Conservation (phyloP, 2,113 vertebrate genomes). For the Pedetes capensis region DNA sequence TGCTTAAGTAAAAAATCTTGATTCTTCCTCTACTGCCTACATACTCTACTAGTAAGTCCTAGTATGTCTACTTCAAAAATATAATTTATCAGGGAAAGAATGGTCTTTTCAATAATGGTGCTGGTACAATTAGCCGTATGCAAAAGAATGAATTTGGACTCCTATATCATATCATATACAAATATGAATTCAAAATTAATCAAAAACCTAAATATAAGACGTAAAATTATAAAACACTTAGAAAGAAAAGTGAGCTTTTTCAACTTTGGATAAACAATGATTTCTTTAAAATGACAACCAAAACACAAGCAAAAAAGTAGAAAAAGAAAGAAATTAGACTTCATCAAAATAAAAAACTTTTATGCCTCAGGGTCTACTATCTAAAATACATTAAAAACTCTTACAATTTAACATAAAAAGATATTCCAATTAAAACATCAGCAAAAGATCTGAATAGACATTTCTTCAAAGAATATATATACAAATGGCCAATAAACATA, state of each 20-base stretch:
- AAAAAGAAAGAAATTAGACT: not conserved
- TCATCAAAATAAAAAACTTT: conserved; percentile 7
- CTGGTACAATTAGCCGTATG: not conserved
- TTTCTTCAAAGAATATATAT: conserved; percentile 29
- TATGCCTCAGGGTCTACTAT: not conserved
- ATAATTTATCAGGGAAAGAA: not conserved
- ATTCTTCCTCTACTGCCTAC: not conserved
- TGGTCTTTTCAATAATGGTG: not conserved
- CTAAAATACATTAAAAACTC: not conserved
- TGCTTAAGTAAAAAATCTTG: not conserved
- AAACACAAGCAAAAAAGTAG: not conserved
- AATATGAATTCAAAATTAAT: not conserved
- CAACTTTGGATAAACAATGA: not conserved
- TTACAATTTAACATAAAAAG: not conserved
- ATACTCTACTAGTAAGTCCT: not conserved
- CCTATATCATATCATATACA: not conserved
- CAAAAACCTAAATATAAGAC: not conserved
- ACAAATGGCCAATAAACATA: conserved; percentile 1
- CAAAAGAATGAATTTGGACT: not conserved
- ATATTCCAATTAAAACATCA: not conserved
- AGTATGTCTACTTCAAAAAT: not conserved
- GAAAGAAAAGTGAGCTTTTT: not conserved
- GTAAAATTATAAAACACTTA: not conserved
- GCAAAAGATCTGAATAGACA: not conserved
- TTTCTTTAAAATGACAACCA: conserved; percentile 12